A percentile compares a stretch with the other conserved stretches of the same genome.
These are phyloP conservation scores for Phrynosoma blainvillii DNA, from an alignment of 2,113 vertebrate species.

Conservation along the genomic window DNA sequence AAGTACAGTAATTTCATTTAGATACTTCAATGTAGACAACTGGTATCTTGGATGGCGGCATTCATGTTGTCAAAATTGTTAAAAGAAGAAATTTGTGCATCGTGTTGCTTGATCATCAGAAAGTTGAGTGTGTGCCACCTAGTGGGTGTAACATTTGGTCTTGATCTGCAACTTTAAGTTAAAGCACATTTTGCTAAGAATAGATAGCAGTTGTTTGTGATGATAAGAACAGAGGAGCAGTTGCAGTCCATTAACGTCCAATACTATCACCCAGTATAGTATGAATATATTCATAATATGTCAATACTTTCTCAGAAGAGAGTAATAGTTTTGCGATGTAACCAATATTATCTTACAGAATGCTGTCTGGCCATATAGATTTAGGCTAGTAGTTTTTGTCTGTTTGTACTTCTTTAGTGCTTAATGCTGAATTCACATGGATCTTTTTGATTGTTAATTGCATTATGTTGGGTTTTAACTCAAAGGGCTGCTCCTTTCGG, in stretches of 20 bases:
- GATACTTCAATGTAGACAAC: background rate
- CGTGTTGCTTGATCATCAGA: background rate
- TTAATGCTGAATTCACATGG: background rate
- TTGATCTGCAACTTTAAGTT: slow-evolving; percentile 14
- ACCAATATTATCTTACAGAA: background rate
- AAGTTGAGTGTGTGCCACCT: slow-evolving; percentile 6
- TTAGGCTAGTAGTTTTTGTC: too few species aligned
- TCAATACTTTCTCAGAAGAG: too few species aligned
- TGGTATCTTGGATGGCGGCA: background rate
- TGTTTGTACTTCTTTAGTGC: background rate
- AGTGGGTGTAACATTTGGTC: slow-evolving; percentile 17
- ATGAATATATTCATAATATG: background rate
- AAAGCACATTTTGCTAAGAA: background rate
- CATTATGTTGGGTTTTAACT: background rate
- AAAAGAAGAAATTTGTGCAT: background rate
- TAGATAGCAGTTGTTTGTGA: background rate
- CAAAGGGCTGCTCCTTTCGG: too few species aligned
- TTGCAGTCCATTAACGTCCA: background rate
- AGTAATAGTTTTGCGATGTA: background rate
- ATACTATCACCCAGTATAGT: too few species aligned
- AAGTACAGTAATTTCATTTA: background rate
- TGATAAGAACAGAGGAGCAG: background rate
- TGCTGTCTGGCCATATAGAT: background rate
- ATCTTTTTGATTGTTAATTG: background rate
- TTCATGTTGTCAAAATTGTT: background rate